phyloP scores from a whole-genome alignment of 2,797 vertebrate genomes.

The Gobio occitaniae region DNA sequence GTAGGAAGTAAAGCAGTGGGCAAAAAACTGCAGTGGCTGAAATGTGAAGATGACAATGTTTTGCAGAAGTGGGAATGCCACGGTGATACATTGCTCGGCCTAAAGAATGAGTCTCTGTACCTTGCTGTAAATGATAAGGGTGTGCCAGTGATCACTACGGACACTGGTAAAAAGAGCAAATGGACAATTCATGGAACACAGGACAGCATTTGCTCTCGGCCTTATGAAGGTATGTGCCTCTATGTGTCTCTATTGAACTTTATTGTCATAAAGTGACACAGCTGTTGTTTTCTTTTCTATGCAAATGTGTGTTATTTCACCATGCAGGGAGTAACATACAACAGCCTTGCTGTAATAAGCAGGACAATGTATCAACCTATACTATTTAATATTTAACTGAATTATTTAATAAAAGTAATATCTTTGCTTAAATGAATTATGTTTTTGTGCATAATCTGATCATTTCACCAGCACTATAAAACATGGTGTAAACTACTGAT shows the following conservation, averaged over 20 bases:
- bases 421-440: neutral
- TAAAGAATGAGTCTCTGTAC: slow-evolving; percentile 81
- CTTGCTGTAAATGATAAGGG: slow-evolving; percentile 84
- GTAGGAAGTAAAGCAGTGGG: slow-evolving; percentile 80
- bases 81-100: slow-evolving; percentile 84
- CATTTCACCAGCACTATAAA: neutral
- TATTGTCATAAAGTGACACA: neutral
- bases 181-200: slow-evolving; percentile 84
- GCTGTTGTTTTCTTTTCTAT: neutral
- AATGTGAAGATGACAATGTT: slow-evolving; percentile 80
- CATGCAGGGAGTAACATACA: neutral
- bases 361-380: neutral
- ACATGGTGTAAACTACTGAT: neutral
- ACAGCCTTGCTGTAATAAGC: too few species aligned
- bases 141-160: slow-evolving; percentile 81
- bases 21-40: slow-evolving; percentile 79
- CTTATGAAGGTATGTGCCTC: slow-evolving; percentile 86
- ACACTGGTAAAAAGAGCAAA: slow-evolving; percentile 80
- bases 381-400: neutral
- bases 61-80: slow-evolving; percentile 93
- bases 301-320: neutral
- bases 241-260: neutral
- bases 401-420: neutral
- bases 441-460: neutral
- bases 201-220: slow-evolving; percentile 85